Percentiles rank a stretch among this genome's conserved stretches.
Conservation (phyloP, 2,113 vertebrate species). For the Crocuta crocuta region DNA sequence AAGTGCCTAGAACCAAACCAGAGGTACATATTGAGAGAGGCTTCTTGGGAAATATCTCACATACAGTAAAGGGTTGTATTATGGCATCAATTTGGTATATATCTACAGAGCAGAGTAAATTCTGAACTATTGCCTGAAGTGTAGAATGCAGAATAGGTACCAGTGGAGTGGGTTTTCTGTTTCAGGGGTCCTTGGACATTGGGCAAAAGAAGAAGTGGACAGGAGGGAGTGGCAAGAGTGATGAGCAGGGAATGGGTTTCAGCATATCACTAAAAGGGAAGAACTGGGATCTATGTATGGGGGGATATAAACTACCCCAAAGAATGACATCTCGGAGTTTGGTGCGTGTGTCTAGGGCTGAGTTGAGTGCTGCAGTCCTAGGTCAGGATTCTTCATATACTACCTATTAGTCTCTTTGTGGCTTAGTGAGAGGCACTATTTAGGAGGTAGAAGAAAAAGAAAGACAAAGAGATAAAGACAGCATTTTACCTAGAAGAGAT, state of each 20-base stretch:
- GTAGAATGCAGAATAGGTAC: neutral
- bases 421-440: neutral
- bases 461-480: neutral
- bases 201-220: neutral
- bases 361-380: neutral
- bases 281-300: neutral
- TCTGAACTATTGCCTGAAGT: neutral
- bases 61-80: neutral
- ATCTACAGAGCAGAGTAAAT: neutral
- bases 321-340: neutral
- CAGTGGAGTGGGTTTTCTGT: neutral
- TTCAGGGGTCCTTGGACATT: neutral
- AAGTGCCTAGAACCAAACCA: slow-evolving; percentile 42
- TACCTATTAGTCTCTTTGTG: neutral
- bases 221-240: neutral
- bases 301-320: neutral
- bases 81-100: neutral
- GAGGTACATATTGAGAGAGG: neutral
- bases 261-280: neutral
- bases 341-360: neutral
- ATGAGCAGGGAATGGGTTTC: neutral
- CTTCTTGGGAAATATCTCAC: neutral
- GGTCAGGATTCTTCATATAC: neutral
- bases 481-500: neutral
- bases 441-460: neutral